Percentiles rank a stretch among this genome's conserved stretches.
Conservation (phyloP, 2,888 invertebrate genomes). For the Lordiphosa fenestrarum region DNA sequence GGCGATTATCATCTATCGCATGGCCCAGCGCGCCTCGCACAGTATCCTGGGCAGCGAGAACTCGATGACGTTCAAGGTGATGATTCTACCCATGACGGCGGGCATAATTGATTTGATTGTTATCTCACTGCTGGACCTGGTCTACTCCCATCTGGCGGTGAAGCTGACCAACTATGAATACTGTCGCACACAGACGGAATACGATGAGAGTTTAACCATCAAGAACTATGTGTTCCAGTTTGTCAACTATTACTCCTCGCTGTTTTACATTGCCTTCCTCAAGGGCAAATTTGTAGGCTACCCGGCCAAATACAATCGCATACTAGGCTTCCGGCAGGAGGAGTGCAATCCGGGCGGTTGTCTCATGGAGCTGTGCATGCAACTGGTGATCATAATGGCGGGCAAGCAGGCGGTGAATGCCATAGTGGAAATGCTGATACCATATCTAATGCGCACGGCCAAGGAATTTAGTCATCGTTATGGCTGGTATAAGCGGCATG, state of each 20-base stretch:
- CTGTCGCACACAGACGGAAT: constrained; percentile 90
- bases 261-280: constrained; percentile 91
- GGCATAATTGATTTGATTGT: constrained; percentile 89
- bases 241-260: constrained; percentile 93
- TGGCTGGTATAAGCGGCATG: constrained; percentile 79
- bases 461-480: constrained; percentile 80
- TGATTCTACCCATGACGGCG: constrained; percentile 88
- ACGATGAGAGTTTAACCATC: constrained; percentile 91
- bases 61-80: constrained; percentile 82
- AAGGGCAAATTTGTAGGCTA: constrained; percentile 90
- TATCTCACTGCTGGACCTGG: constrained; percentile 88
- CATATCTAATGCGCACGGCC: constrained; percentile 82
- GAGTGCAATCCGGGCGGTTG: constrained; percentile 93
- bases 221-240: constrained; percentile 94
- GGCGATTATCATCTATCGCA: constrained; percentile 88
- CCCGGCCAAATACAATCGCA: constrained; percentile 88
- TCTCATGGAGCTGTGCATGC: constrained; percentile 91
- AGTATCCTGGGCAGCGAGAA: constrained; percentile 81
- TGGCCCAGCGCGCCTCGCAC: constrained; percentile 84
- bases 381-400: constrained; percentile 91
- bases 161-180: constrained; percentile 88
- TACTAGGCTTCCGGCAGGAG: constrained; percentile 87
- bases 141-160: constrained; percentile 85
- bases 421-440: constrained; percentile 88
- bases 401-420: constrained; percentile 92